Conservation (phyloP, 2,113 vertebrate genomes). For the Xiphophorus maculatus region DNA sequence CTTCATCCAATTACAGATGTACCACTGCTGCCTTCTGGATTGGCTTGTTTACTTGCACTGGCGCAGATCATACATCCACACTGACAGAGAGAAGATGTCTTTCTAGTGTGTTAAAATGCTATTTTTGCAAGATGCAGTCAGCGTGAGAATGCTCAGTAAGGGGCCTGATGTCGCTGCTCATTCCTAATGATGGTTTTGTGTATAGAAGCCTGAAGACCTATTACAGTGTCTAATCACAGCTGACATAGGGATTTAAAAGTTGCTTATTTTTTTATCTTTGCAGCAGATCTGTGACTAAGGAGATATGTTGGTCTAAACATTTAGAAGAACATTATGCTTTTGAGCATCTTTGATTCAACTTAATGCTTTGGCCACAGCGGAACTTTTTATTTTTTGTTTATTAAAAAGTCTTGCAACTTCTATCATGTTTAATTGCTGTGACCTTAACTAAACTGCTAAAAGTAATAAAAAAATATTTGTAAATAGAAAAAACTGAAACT, state of each 20-base stretch:
- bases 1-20: neutral
- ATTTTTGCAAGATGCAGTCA: neutral
- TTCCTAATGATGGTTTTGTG: neutral
- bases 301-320: neutral
- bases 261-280: neutral
- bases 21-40: neutral
- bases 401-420: conserved; percentile 15
- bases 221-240: neutral
- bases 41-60: neutral
- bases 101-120: neutral
- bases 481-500: neutral
- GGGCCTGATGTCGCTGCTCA: neutral
- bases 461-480: neutral
- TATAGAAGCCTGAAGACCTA: neutral
- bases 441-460: conserved; percentile 25
- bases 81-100: neutral
- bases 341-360: neutral
- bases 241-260: neutral
- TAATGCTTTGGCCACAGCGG: neutral
- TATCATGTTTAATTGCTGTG: conserved; percentile 5
- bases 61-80: neutral
- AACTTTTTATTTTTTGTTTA: neutral
- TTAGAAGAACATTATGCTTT: neutral
- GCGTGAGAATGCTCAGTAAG: neutral
- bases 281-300: neutral